Evolutionary conservation across 2,797 vertebrate species (phyloP).

Genomic region (Acropternis orthonyx): DNA sequence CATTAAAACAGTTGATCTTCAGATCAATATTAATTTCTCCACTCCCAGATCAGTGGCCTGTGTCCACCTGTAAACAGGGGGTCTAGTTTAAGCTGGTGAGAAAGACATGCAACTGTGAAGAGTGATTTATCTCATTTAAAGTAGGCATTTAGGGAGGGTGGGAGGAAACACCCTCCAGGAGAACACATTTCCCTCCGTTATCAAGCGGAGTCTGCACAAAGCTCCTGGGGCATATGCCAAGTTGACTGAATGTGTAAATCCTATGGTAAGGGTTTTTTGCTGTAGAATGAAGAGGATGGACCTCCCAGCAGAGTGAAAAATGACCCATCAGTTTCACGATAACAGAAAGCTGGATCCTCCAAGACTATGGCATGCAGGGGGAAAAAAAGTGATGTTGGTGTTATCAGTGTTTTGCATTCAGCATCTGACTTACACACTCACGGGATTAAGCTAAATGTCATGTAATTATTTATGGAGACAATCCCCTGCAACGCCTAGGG

Average conservation of each 20-base stretch:
- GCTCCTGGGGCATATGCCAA: background rate
- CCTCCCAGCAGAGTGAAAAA: slow-evolving; percentile 30
- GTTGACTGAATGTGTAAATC: background rate
- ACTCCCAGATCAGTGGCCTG: background rate
- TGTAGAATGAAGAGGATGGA: background rate
- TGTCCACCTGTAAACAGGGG: background rate
- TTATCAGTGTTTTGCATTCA: slow-evolving; percentile 48
- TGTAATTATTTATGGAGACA: slow-evolving; percentile 32
- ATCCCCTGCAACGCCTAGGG: background rate
- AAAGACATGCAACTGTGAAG: background rate
- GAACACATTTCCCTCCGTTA: background rate
- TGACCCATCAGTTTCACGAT: background rate
- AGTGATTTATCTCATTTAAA: background rate
- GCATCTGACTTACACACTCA: slow-evolving; percentile 46
- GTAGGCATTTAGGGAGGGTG: background rate
- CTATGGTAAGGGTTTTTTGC: background rate
- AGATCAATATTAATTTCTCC: background rate
- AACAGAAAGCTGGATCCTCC: slow-evolving; percentile 20
- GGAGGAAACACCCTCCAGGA: background rate
- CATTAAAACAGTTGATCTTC: background rate
- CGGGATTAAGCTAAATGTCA: slow-evolving; percentile 50
- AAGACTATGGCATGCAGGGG: background rate
- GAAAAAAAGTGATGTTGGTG: background rate
- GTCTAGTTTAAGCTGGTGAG: background rate
- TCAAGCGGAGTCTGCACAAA: background rate